Evolutionary conservation across 2,888 invertebrate species (phyloP), one percentile per base, ranked within the genome.

Genomic region (Apocheima hispidaria): DNA sequence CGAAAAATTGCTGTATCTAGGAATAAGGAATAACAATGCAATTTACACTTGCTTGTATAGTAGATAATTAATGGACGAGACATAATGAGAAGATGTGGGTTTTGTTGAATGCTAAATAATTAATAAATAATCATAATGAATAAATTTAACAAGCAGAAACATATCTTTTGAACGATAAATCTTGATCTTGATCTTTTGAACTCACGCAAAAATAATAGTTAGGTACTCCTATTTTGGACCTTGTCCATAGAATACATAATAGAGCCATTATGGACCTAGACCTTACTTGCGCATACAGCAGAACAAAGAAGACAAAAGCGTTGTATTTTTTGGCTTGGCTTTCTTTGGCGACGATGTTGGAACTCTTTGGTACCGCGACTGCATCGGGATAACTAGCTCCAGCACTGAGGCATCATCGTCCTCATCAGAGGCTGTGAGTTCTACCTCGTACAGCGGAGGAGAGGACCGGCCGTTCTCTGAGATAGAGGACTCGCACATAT

Each of bases 371-470:
- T 87, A 85, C 12, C 82, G 74, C 0, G 82, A 69, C 44, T 86
- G 83, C 72, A 89, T 81, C 0, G 91, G 92, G 2, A 92, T 91
- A 2, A 92, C 90, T 51, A 92, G 78, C 55, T 92, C 92, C 1
- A 92, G 68, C 0, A 89, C 84, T 0, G 92, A 91, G 0, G 66
- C 79, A 26, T 92, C 92, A 14, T 91, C 91, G 1, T 92, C 92
- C 69, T 92, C 92, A 20, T 92, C 92, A 0, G 92, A 92, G 0
- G 92, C 88, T 0, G 92, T 91, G 2, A 92, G 77, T 56, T 92
- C 92, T 3, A 92, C 86, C 68, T 90, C 92, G 61, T 77, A 87
- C 1, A 92, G 84, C 0, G 87, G 87, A 0, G 92, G 87, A 0
- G 90, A 88, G 0, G 81, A 74, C 0, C 87, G 79, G 35, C 83